phyloP scores from a whole-genome alignment of 2,888 invertebrate species.

The Heliconius charithonia region DNA sequence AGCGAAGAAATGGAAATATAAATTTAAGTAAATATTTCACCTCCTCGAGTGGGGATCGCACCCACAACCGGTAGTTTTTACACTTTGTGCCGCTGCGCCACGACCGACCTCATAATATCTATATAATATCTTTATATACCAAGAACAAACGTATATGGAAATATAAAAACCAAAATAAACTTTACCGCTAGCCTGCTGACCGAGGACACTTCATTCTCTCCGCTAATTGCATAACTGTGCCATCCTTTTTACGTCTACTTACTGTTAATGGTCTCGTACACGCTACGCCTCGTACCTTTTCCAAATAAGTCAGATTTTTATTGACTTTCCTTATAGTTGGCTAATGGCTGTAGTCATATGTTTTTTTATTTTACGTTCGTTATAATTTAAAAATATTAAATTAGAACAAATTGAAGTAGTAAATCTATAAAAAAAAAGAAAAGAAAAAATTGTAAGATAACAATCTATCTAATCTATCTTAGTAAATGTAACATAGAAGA shows the following conservation, averaged over 20 bases:
- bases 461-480: background rate
- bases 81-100: no score
- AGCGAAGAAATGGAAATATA: no score
- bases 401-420: no score
- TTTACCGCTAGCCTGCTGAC: conserved; percentile 52
- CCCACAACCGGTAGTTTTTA: no score
- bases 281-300: conserved; percentile 27
- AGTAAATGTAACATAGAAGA: background rate
- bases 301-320: conserved; percentile 4
- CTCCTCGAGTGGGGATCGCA: no score
- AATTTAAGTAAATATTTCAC: no score
- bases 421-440: background rate
- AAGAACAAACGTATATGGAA: conserved; percentile 18
- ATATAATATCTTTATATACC: background rate
- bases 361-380: no score
- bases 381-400: no score
- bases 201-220: conserved; percentile 64
- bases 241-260: conserved; percentile 44
- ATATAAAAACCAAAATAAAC: conserved; percentile 41
- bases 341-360: background rate
- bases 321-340: background rate
- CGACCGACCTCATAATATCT: no score
- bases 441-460: background rate
- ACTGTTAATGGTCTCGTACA: conserved; percentile 42
- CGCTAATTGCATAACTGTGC: conserved; percentile 69